Percentiles rank a stretch among this genome's conserved stretches.
Evolutionary conservation across 2,113 vertebrate genomes (phyloP).

Genomic region (Thalassarche chlororhynchos): DNA sequence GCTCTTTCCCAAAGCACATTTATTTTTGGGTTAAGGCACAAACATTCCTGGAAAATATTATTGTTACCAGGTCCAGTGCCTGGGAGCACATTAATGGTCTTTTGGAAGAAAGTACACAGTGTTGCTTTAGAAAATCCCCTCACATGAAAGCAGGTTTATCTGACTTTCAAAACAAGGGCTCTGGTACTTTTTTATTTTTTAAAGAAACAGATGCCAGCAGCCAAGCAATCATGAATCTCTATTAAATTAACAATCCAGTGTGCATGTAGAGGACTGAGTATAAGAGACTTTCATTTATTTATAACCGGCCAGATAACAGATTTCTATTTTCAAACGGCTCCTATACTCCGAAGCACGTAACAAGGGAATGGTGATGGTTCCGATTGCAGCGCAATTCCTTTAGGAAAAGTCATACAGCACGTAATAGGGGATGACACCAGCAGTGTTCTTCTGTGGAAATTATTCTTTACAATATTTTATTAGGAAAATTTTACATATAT

Average conservation of each 20-base stretch:
- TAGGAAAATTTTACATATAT: background rate
- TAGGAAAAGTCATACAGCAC: background rate
- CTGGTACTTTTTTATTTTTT: background rate
- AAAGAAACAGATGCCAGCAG: background rate
- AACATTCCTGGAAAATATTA: constrained; percentile 60
- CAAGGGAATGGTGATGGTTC: background rate
- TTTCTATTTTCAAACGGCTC: background rate
- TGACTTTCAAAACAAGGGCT: constrained; percentile 18
- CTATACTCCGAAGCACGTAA: background rate
- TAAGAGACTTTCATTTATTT: background rate
- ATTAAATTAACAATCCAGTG: background rate
- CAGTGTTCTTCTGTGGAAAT: background rate
- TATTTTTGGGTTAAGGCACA: constrained; percentile 57
- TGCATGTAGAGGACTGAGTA: background rate
- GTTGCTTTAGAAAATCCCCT: constrained; percentile 44
- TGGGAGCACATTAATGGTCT: background rate
- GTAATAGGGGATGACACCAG: background rate
- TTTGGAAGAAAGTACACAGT: constrained; percentile 39
- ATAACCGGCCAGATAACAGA: background rate
- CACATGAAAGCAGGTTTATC: background rate
- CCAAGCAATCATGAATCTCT: background rate
- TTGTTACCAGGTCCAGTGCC: constrained; percentile 32
- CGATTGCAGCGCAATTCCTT: background rate
- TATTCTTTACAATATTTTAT: background rate
- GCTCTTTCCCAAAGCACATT: constrained; percentile 42